These are phyloP conservation scores for Sturnus vulgaris DNA, from an alignment of 2,113 vertebrate species.

Conservation along the genomic window DNA sequence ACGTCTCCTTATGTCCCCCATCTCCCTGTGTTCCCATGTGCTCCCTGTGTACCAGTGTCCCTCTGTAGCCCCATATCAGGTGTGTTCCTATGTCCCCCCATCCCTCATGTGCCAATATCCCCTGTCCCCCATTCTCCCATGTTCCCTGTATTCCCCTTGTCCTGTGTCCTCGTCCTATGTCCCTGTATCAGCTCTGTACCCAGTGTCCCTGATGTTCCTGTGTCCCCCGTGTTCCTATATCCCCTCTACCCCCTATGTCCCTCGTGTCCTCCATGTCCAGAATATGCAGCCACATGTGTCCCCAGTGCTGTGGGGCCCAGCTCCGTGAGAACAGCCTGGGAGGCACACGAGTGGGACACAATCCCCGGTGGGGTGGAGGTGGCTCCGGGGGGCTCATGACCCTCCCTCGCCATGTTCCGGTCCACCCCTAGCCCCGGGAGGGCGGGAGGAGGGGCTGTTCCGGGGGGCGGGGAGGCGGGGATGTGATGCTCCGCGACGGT, in stretches of 20 bases:
- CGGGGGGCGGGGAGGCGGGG: not conserved
- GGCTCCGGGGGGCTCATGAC: not conserved
- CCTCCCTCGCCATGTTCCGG: rapidly evolving
- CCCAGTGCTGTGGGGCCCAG: not conserved
- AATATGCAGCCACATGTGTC: not conserved
- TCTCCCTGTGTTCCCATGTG: not conserved
- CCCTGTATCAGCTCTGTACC: not conserved
- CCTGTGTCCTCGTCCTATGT: not conserved
- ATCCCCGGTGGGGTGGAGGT: not conserved
- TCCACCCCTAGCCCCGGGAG: not conserved
- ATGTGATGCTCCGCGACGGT: not conserved
- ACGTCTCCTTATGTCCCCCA: not conserved
- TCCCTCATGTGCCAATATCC: not conserved
- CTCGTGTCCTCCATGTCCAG: not conserved
- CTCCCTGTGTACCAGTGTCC: not conserved
- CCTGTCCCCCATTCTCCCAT: not conserved
- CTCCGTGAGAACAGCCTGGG: too few relatives aligned
- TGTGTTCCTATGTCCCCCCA: not conserved
- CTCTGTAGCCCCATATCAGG: not conserved
- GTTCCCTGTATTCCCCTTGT: not conserved
- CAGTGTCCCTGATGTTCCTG: not conserved
- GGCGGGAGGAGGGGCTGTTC: not conserved
- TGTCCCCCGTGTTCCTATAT: not conserved
- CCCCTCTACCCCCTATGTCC: too few relatives aligned
- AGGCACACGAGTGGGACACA: not conserved